Evolutionary conservation across 2,888 invertebrate genomes (phyloP).

Genomic region (Bibio marci): DNA sequence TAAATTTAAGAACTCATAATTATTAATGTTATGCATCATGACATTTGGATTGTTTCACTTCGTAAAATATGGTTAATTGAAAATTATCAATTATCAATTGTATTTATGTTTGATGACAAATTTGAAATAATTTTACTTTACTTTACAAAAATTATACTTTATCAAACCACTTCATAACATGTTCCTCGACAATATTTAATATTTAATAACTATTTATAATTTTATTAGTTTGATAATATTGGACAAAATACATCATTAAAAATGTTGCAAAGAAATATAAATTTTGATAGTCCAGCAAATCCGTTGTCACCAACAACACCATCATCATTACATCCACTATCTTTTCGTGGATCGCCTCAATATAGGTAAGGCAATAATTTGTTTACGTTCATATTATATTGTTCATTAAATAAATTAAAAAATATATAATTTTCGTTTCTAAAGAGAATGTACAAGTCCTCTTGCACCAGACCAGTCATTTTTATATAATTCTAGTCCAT

Average conservation of each 20-base stretch:
- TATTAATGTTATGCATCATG: too few relatives aligned
- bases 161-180: too few relatives aligned
- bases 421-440: neutral
- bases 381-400: neutral
- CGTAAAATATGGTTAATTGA: too few relatives aligned
- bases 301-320: constrained; percentile 28
- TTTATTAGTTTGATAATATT: constrained; percentile 29
- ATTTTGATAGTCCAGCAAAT: constrained; percentile 28
- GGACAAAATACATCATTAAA: constrained; percentile 29
- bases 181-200: too few relatives aligned
- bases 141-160: too few relatives aligned
- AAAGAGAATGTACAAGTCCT: constrained; percentile 3
- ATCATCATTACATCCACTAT: constrained; percentile 28
- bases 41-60: too few relatives aligned
- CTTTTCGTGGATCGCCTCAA: constrained; percentile 28
- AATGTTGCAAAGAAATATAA: constrained; percentile 30
- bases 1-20: too few relatives aligned
- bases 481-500: constrained; percentile 8
- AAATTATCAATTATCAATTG: too few relatives aligned
- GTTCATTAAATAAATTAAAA: neutral
- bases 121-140: too few relatives aligned
- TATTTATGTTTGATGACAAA: too few relatives aligned
- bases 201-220: too few relatives aligned
- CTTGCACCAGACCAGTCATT: neutral
- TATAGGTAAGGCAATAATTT: constrained; percentile 19